Evolutionary conservation across 1,140 invertebrate genomes (phyloP), one percentile per base, ranked within the genome.

Genomic region (Nasonia longicornis): DNA sequence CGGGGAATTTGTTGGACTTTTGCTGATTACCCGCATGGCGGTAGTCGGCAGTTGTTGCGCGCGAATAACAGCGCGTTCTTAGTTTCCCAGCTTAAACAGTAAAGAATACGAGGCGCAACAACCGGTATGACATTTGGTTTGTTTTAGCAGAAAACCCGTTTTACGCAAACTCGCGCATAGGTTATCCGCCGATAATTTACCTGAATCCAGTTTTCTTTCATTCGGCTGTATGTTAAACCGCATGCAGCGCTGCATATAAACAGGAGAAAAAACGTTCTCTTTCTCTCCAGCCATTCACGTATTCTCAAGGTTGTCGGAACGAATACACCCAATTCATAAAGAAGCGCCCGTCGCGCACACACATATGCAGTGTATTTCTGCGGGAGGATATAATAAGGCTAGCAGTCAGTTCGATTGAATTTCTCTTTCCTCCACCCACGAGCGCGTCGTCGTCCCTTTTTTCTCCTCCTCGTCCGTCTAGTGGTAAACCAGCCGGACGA

Each of bases 401-500:
- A 4, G 52, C 26, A 71, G 69, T 71, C 12, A 71, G 69, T 71
- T 31, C 69, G 69, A 71, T 71, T 35, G 26, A 31, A 71, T 71
- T 38, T 71, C 69, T 38, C 69, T 20, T 31, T 42, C 35, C 64
- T 26, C 64, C 64, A 29, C 64, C 64, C 45, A 74, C 45, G 35
- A 42, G 4, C 52, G 42, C 16, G 45, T 58, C 72, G 29, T 72
- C 35, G 16, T 38, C 11, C 52, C 42, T 22, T 73, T 73, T 73
- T 73, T 22, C n/a, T 52, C n/a, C 29, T 48, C n/a, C 52, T 64
- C 73, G 22, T 31, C 48, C 16, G 73, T 58, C 45, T n/a, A 64
- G 29, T 35, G 74, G 58, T 63, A 76, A 64, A 42, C 35, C 74
- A 64, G 35, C 74, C 45, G n/a, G 52, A 38, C 58, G 75, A 67